Base-by-base conservation (phyloP, 2,888 invertebrate genomes). In the Tinea semifulvella region DNA sequence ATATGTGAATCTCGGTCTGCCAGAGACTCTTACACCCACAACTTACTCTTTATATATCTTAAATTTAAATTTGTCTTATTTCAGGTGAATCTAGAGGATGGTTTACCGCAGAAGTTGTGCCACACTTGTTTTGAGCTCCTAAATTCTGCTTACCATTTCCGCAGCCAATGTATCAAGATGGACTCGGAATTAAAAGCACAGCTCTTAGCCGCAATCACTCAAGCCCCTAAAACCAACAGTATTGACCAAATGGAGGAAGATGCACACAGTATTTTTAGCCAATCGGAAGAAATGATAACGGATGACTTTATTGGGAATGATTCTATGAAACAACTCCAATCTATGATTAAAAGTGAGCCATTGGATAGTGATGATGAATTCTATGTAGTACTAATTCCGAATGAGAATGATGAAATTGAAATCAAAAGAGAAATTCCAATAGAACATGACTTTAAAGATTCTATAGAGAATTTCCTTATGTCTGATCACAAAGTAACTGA, bases 361-460 rank as follows among this genome's bases (percentile, higher is more conserved):
- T 58, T 52, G 22, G 80, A 80, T 38, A 70, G 66, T 53, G 80
- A 80, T 52, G 82, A 82, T 60, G 80, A 81, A 52, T 36, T 7
- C 18, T 80, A 80, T 54, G 79, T 82, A 2, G 61, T 82, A 16
- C 79, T 82, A 2, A 76, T 81, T 48, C 72, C 80, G 54, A 70
- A 76, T 43, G 49, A 58, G 26, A 51, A 53, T 44, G 50, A 55
- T 18, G 52, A 55, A 11, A 31, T 50, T 35, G 31, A 44, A 22
- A 17, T 36, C 52, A 35, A 14, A 57, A 56, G 51, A 18, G 47
- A 48, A 17, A 35, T 47, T n/a, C 35, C 47, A 31, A 35, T 43
- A 17, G 47, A 49, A 46, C 44, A 43, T 22, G 39, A 28, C 14
- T 75, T 71, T 58, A 68, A 71, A 50, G 60, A 64, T 45, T 63